A percentile compares a stretch with the other conserved stretches of the same genome.
Conservation (phyloP, 1,140 invertebrate genomes). For the Bombus huntii region DNA sequence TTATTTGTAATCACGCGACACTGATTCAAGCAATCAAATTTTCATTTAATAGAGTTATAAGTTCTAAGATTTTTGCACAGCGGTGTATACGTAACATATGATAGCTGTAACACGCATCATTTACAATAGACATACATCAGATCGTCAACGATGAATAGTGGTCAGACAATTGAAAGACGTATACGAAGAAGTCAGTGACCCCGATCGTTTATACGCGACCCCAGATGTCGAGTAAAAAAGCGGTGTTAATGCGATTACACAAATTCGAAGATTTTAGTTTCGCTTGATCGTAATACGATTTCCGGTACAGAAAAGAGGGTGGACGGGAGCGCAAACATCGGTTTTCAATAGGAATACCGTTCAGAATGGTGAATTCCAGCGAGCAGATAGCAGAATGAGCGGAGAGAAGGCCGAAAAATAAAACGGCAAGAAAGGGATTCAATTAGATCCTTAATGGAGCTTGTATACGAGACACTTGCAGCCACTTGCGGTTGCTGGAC, state of each 20-base stretch:
- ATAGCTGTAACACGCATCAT: neutral
- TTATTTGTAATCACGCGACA: neutral
- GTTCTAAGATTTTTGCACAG: neutral
- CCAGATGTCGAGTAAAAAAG: neutral
- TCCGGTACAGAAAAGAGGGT: neutral
- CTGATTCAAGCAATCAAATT: no score
- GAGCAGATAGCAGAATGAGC: neutral
- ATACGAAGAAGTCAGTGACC: constrained; percentile 33
- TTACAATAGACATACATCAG: constrained; percentile 4
- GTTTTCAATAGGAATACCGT: neutral
- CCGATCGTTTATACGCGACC: neutral
- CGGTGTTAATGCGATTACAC: neutral
- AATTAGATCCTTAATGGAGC: constrained; percentile 68
- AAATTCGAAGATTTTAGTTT: neutral
- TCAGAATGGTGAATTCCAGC: neutral
- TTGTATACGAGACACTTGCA: constrained; percentile 65
- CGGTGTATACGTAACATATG: neutral
- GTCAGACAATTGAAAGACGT: constrained; percentile 22
- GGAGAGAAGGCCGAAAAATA: constrained; percentile 12
- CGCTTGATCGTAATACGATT: neutral
- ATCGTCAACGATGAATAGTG: neutral
- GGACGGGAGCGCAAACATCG: neutral
- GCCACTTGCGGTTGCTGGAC: constrained; percentile 75
- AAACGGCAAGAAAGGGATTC: constrained; percentile 55
- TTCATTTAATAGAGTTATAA: neutral